Base-by-base conservation (phyloP, 1,140 invertebrate genomes). In the Cataglyphis hispanica region DNA sequence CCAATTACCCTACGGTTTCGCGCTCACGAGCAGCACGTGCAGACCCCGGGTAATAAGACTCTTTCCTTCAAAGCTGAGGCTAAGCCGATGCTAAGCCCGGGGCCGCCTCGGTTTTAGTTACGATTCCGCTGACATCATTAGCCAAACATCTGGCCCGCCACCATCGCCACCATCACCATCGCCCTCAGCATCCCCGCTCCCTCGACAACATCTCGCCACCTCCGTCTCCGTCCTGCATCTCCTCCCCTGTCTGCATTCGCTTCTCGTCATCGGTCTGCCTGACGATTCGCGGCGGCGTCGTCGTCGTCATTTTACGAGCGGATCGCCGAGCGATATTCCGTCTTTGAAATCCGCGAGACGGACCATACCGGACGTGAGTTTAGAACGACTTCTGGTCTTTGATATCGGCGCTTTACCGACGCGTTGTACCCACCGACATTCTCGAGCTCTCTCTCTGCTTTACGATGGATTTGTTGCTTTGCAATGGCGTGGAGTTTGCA, bases 81-180 rank as follows among this genome's bases (percentile, higher is more conserved):
- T 89, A 87, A 93, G 91, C 90, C 87, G 91, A 37, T 89, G 88
- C 89, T 92, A 88, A 91, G 89, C 90, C 78, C 80, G 86, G 84
- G 88, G 85, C 87, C 86, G 88, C 87, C 88, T 92, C 88, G 93
- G 92, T 92, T 93, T 94, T 94, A 92, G 93, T 94, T 94, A 94
- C 94, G 93, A 94, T 94, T 94, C 90, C 92, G 93, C 93, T 94
- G 93, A 94, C 94, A 94, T 95, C 94, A 94, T 95, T 95, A 95
- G 93, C 93, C 94, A 93, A 94, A 95, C 94, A 95, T 95, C 94
- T 95, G 94, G 93, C 89, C 91, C 91, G 93, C 91, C 93, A 92
- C 89, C 90, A 91, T 86, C 89, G 87, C 75, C 85, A 78, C 78
- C 91, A 85, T 74, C 84, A 70, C 16, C 37, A 27, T 43, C 74